Base-by-base conservation (phyloP, 2,113 vertebrate genomes). In the Phycodurus eques region DNA sequence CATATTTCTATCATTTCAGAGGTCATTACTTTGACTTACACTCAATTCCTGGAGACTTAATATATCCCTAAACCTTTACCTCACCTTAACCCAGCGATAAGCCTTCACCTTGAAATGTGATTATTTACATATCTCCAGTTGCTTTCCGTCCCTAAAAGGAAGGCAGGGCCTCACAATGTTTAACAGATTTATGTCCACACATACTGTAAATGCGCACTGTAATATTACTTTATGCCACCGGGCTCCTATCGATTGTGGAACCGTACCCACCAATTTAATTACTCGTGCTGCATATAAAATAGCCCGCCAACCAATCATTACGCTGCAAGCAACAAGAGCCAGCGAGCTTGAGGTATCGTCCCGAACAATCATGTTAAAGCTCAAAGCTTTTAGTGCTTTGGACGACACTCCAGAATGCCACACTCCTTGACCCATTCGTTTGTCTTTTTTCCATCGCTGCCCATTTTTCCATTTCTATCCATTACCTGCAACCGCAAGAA, bases 211-310 rank as follows among this genome's bases (percentile, higher is more conserved):
- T 27, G 27, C 12, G 43, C 54, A 66, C 67, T 11, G 67, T 27
- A 27, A 43, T 72, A 77, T 82, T 39, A 76, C 71, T 83, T 86
- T 72, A 88, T 85, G 74, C 77, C 75, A 73, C 71, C 43, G 70
- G 73, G 72, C 75, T 81, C 71, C 61, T 84, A 90, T 88, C 51
- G 78, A 92, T 89, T 86, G 76, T 72, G 12, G 70, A 83, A 88
- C 73, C 67, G 83, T 81, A 84, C 85, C 81, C 83, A 63, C 71
- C 72, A 61, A 76, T 88, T 88, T 87, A 88, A 87, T 92, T 86
- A 88, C 70, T 80, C 84, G 59, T 75, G 85, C 78, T 74, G 79
- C 83, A 85, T 86, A 87, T 89, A 85, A 91, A 92, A 89, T 64
- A 79, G 47, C 59, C 46, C 68, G 53, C 61, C 65, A 5, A 83